phyloP scores from a whole-genome alignment of 2,797 vertebrate genomes.

The Bradypodion ventrale region DNA sequence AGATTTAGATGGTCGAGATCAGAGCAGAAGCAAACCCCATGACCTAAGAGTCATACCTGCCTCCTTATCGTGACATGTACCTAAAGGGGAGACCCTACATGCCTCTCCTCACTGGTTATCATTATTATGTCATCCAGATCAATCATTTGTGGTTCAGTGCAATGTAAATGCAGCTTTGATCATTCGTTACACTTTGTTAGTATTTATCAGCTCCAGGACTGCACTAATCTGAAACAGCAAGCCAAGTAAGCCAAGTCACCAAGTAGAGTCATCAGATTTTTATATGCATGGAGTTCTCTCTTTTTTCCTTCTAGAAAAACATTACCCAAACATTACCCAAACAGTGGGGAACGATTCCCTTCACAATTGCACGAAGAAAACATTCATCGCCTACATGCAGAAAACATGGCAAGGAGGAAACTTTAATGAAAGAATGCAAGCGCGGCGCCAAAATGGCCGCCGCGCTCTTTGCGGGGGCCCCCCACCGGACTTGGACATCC shows the following conservation, averaged over 20 bases:
- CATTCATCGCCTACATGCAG: neutral
- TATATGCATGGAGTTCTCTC: constrained; percentile 64
- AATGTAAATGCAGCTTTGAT: constrained; percentile 79
- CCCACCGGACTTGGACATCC: too few species aligned
- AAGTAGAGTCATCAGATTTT: constrained; percentile 49
- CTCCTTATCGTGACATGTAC: constrained; percentile 57
- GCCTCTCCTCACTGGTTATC: constrained; percentile 75
- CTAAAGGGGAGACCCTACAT: constrained; percentile 69
- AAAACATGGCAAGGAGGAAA: neutral
- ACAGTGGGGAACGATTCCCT: constrained; percentile 46
- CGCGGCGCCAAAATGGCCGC: too few species aligned
- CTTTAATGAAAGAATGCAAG: rapidly evolving
- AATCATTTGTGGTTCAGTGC: constrained; percentile 73
- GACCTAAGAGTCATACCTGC: constrained; percentile 65
- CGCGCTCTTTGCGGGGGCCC: too few species aligned
- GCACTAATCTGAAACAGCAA: constrained; percentile 79
- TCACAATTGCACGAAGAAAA: constrained; percentile 47
- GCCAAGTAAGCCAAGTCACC: constrained; percentile 67
- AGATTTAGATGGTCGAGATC: constrained; percentile 36
- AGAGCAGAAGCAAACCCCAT: constrained; percentile 51
- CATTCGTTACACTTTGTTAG: constrained; percentile 83
- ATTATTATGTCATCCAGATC: constrained; percentile 81
- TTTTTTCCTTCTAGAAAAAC: constrained; percentile 58
- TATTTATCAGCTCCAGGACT: constrained; percentile 79
- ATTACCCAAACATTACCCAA: constrained; percentile 49